Evolutionary conservation across 2,113 vertebrate species (phyloP).

Genomic region (Leptobrachium ailaonicum): DNA sequence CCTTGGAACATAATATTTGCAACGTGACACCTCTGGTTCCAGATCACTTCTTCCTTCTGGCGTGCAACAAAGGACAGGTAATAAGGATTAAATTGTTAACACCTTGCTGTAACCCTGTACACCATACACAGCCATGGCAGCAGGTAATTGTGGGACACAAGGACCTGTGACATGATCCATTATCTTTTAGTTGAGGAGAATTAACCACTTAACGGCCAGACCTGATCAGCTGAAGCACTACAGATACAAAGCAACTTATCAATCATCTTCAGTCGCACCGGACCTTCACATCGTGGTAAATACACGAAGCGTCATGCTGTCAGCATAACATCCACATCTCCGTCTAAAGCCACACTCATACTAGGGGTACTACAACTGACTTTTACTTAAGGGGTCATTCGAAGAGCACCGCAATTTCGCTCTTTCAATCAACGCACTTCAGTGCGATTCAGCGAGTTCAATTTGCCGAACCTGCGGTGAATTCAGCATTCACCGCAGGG

Average conservation of each 20-base stretch:
- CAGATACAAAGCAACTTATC: not conserved
- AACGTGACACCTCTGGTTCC: slow-evolving; percentile 36
- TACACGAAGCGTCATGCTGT: too few relatives aligned
- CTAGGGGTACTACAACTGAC: too few relatives aligned
- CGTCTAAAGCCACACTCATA: too few relatives aligned
- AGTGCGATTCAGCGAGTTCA: too few relatives aligned
- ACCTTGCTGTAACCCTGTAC: slow-evolving; percentile 42
- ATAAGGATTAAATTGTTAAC: slow-evolving; percentile 52
- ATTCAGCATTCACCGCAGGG: too few relatives aligned
- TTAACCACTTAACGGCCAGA: slow-evolving; percentile 18
- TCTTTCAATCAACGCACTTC: too few relatives aligned
- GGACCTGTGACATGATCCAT: slow-evolving; percentile 38
- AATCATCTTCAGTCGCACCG: too few relatives aligned
- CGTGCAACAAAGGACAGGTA: slow-evolving; percentile 46
- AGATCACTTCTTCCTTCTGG: slow-evolving; percentile 46
- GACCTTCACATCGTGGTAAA: too few relatives aligned
- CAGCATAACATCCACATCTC: too few relatives aligned
- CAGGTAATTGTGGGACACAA: slow-evolving; percentile 49
- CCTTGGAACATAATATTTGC: slow-evolving; percentile 45
- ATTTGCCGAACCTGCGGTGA: too few relatives aligned
- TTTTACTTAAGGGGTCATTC: too few relatives aligned
- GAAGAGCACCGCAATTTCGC: too few relatives aligned
- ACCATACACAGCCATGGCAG: slow-evolving; percentile 38
- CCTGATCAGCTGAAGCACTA: not conserved
- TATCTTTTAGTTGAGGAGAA: slow-evolving; percentile 25